Evolutionary conservation across 2,888 invertebrate species (phyloP).

Genomic region (Allophyes oxyacanthae): DNA sequence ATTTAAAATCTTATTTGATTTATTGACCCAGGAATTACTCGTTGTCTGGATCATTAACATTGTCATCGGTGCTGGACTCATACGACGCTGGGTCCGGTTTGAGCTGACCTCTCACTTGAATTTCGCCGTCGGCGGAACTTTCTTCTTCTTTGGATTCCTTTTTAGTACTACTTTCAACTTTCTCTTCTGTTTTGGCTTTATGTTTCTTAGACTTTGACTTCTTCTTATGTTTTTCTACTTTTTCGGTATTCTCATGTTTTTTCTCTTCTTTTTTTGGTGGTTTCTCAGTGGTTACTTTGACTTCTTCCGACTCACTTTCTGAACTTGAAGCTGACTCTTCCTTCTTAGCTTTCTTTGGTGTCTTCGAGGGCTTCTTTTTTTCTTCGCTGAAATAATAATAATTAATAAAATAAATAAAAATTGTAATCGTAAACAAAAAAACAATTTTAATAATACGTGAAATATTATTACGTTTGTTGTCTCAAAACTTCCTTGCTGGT

Average conservation of each 20-base stretch:
- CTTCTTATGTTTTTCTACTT: conserved; percentile 44
- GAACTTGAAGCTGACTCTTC: conserved; percentile 18
- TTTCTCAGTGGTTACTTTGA: conserved; percentile 44
- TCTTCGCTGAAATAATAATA: conserved; percentile 22
- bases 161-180: conserved; percentile 42
- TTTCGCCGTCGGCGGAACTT: conserved; percentile 25
- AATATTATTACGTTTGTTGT: conserved; percentile 47
- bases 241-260: conserved; percentile 21
- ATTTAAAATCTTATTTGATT: conserved; percentile 34
- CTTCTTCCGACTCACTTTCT: conserved; percentile 46
- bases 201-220: conserved; percentile 50
- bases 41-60: conserved; percentile 79
- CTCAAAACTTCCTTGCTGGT: conserved; percentile 48
- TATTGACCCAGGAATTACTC: conserved; percentile 60
- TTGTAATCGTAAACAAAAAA: not conserved
- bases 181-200: conserved; percentile 36
- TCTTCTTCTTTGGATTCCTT: conserved; percentile 43
- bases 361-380: conserved; percentile 26
- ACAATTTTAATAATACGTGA: not conserved
- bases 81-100: conserved; percentile 67
- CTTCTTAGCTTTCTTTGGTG: conserved; percentile 1
- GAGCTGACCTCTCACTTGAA: conserved; percentile 27
- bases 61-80: conserved; percentile 81
- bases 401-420: not conserved
- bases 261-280: conserved; percentile 46